These are phyloP conservation scores for Drosophila colorata DNA, from an alignment of 2,888 invertebrate genomes.

Conservation along the genomic window DNA sequence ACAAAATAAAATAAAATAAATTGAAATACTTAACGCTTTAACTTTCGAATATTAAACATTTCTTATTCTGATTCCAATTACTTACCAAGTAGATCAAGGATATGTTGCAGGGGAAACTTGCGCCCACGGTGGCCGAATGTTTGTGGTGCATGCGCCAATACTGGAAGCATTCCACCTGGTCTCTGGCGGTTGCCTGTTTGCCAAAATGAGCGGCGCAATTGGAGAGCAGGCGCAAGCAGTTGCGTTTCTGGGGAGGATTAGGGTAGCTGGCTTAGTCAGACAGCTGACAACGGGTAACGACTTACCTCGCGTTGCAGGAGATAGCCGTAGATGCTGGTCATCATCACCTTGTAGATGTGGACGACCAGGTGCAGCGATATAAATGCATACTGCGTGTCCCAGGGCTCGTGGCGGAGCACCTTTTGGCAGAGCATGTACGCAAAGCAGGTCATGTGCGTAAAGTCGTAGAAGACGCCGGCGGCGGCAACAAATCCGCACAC, in stretches of 20 bases:
- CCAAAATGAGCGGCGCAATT: constrained; percentile 54
- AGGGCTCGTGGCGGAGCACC: constrained; percentile 48
- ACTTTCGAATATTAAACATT: too few relatives aligned
- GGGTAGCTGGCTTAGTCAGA: too few relatives aligned
- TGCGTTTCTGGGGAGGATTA: constrained; percentile 59
- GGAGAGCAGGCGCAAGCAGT: constrained; percentile 63
- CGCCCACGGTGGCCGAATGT: constrained; percentile 69
- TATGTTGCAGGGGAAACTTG: constrained; percentile 58
- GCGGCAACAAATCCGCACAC: constrained; percentile 62
- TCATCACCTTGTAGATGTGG: constrained; percentile 74
- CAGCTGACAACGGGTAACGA: too few relatives aligned
- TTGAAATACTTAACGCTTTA: too few relatives aligned
- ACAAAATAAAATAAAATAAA: too few relatives aligned
- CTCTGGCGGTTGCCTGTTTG: constrained; percentile 14
- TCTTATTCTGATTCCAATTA: too few relatives aligned
- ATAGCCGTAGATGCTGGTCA: constrained; percentile 72
- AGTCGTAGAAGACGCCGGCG: constrained; percentile 77
- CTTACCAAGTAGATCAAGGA: constrained; percentile 71
- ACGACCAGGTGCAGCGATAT: constrained; percentile 67
- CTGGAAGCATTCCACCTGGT: constrained; percentile 51
- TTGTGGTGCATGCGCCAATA: constrained; percentile 73
- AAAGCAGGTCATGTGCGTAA: constrained; percentile 75
- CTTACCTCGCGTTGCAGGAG: constrained; percentile 74
- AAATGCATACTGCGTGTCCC: constrained; percentile 60
- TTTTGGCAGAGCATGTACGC: constrained; percentile 80